Evolutionary conservation across 2,113 vertebrate genomes (phyloP).

Genomic region (Grantiella picta): DNA sequence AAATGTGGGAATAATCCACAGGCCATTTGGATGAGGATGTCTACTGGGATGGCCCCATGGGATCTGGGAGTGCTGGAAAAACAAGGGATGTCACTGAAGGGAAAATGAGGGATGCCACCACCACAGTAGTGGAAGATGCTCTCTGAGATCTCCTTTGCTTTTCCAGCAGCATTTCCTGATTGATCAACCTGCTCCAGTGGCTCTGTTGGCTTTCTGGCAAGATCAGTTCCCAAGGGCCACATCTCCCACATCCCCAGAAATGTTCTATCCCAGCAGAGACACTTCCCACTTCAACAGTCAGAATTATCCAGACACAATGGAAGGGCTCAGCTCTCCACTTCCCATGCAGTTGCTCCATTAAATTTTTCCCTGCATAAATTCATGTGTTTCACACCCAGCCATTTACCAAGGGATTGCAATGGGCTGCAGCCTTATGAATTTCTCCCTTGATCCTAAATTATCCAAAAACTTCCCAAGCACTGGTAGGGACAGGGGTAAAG

Average conservation of each 20-base stretch:
- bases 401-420: not conserved
- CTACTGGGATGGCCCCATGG: accelerated
- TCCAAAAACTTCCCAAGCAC: not conserved
- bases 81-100: not conserved
- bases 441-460: not conserved
- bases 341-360: accelerated
- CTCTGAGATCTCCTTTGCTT: accelerated
- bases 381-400: not conserved
- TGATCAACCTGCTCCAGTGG: not conserved
- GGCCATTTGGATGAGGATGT: accelerated
- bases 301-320: not conserved
- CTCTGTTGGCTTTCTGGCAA: not conserved
- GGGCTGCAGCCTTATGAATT: not conserved
- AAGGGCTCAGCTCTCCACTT: not conserved
- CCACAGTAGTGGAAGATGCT: accelerated
- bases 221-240: not conserved
- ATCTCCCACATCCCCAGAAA: not conserved
- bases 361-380: not conserved
- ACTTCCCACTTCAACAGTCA: not conserved
- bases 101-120: not conserved
- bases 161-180: accelerated
- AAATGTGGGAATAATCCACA: not conserved
- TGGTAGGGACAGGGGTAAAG: not conserved
- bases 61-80: not conserved
- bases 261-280: not conserved